Percentiles rank a stretch among this genome's conserved stretches.
Conservation (phyloP, 2,888 invertebrate species). For the Cerastis leucographa region DNA sequence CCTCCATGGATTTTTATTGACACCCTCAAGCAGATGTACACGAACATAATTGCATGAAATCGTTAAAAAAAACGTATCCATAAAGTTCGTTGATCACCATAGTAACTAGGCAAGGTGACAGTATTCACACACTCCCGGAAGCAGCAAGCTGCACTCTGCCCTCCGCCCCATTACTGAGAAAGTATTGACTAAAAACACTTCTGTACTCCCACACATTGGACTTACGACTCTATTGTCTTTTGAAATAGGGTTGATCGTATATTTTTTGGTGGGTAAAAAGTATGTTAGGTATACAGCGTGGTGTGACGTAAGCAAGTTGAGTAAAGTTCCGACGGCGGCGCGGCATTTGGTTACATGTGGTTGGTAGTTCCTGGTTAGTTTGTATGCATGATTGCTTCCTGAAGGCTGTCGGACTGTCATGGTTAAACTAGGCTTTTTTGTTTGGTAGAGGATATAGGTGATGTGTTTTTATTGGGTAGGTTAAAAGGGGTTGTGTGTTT, state of each 20-base stretch:
- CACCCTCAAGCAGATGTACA: constrained; percentile 61
- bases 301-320: constrained; percentile 76
- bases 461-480: constrained; percentile 21
- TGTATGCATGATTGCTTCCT: constrained; percentile 74
- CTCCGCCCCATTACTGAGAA: constrained; percentile 57
- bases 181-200: constrained; percentile 21
- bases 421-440: constrained; percentile 17
- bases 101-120: constrained; percentile 84
- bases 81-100: constrained; percentile 81
- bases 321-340: constrained; percentile 80
- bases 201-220: neutral
- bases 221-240: neutral
- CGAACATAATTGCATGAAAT: constrained; percentile 60
- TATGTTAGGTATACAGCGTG: constrained; percentile 56
- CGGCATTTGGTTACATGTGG: constrained; percentile 74
- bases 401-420: constrained; percentile 67
- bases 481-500: neutral
- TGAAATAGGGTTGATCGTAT: neutral
- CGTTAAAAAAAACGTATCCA: constrained; percentile 64
- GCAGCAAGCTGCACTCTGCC: constrained; percentile 84
- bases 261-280: neutral
- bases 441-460: constrained; percentile 17
- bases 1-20: constrained; percentile 34
- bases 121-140: constrained; percentile 85
- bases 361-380: constrained; percentile 56